Base-by-base conservation (phyloP, 2,113 vertebrate genomes). In the Nyctibius bracteatus region DNA sequence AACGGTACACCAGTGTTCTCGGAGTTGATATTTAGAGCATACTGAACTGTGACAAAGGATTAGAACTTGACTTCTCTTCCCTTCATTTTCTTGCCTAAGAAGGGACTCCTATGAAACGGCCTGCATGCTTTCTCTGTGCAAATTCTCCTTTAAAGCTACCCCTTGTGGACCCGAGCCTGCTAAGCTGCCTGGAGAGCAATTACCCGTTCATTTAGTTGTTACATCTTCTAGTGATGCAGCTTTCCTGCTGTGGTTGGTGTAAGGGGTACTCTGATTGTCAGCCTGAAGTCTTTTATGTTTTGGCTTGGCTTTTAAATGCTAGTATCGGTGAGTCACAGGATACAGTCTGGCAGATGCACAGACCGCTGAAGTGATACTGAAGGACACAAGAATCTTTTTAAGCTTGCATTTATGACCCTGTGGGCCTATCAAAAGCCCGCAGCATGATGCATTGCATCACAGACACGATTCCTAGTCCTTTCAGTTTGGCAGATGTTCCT, bases 391-490 rank as follows among this genome's bases (percentile, higher is more conserved):
- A 46, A 75, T 35, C 23, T 68, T 62, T 75, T 43, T 14, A 63
- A 68, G 31, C 22, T 86, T 81, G 46, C 24, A 22, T 16, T 51
- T 78, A 63, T 73, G 35, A 52, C 27, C 7, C 68, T 39, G 18
- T 25, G 44, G 58, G 22, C 67, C 77, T 66, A 62, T 66, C 71
- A 81, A 44, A 72, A 83, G 35, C 51, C 35, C 0, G 0, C 10
- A 7, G 70, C 37, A 11, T 16, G 72, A 71, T 7, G 11, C 4
- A 2, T 15, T 3, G 4, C 19, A 15, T 39, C 16, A 51, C 0
- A 1, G 81, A 16, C 74, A 30, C 0, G 1, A 57, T 73, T 82
- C 22, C 35, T 81, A 31, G 74, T 81, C 57, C 43, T 54, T 84
- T 47, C 1, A 1, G 15, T 72, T 83, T 88, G 47, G 71, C 28